Base-by-base conservation (phyloP, 2,888 invertebrate genomes). In the Eupithecia subfuscata region DNA sequence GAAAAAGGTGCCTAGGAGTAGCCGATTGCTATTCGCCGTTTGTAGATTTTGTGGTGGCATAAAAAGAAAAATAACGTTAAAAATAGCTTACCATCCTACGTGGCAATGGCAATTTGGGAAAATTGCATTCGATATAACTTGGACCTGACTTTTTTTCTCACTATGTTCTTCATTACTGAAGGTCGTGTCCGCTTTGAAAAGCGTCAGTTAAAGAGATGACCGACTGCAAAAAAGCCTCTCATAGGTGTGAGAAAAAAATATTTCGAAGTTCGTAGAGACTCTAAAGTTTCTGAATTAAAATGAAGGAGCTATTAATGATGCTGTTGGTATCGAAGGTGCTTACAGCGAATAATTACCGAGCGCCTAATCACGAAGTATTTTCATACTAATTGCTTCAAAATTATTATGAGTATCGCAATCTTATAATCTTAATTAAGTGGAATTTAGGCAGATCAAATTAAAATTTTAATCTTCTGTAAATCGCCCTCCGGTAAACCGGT, bases 361-460 rank as follows among this genome's bases (percentile, higher is more conserved):
- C 82, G 72, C 68, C 85, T 87, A 86, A 91, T 84, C 79, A 82
- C 84, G 82, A 86, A 88, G 89, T 88, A 89, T 91, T 91, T 91
- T 90, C 87, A 88, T 90, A 91, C 91, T 93, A 94, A 94, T 94
- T 93, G 91, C 92, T 93, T 86, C 88, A 83, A 90, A 93, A 87
- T 93, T 90, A 91, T 93, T 89, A 92, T 88, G 90, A 93, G 93
- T 92, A 93, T 91, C 91, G 92, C 92, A 92, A 94, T 94, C 91
- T 90, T 87, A 89, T 93, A 92, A 94, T 93, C 92, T 92, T 92
- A 93, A 94, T 94, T 92, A 92, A 90, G 91, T 91, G 89, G 90
- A 91, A 88, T 93, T 92, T 87, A 87, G 89, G 84, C 87, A 88
- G 88, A 84, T 88, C 87, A 90, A 92, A 91, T 93, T 91, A 89